A percentile compares a stretch with the other conserved stretches of the same genome.
Evolutionary conservation across 2,797 vertebrate genomes (phyloP).

Genomic region (Florisuga fusca): DNA sequence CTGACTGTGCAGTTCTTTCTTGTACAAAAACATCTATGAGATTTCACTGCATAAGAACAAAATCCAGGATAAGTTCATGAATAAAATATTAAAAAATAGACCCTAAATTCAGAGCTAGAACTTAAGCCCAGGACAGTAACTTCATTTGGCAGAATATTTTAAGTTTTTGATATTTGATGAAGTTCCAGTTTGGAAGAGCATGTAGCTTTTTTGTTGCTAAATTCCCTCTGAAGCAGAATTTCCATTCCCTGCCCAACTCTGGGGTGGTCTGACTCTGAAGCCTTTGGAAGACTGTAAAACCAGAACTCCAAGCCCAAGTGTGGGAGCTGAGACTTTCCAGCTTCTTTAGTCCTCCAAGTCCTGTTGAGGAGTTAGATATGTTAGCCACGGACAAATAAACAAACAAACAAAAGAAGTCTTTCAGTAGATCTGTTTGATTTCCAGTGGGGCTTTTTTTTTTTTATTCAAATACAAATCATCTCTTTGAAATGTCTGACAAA

Average conservation of each 20-base stretch:
- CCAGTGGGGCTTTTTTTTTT: neutral
- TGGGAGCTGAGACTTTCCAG: constrained; percentile 33
- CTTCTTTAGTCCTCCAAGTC: neutral
- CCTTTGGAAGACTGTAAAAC: constrained; percentile 35
- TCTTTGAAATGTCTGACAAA: constrained; percentile 49
- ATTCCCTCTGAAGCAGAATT: constrained; percentile 53
- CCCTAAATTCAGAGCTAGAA: neutral
- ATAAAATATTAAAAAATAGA: neutral
- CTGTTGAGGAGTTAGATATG: constrained; percentile 6
- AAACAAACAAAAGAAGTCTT: constrained; percentile 19
- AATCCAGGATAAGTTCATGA: neutral
- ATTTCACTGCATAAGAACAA: neutral
- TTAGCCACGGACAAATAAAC: constrained; percentile 32
- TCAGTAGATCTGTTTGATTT: constrained; percentile 26
- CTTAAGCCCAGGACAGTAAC: constrained; percentile 29
- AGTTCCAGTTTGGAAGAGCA: constrained; percentile 45
- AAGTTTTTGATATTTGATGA: constrained; percentile 32
- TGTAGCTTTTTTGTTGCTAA: constrained; percentile 45
- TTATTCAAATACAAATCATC: neutral
- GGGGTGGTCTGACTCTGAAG: constrained; percentile 62
- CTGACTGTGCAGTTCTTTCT: neutral
- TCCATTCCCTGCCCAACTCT: constrained; percentile 57
- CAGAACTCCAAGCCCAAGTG: neutral
- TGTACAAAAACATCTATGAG: neutral
- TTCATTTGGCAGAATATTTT: constrained; percentile 29